Percentiles rank a stretch among this genome's conserved stretches.
Conservation (phyloP, 1,140 invertebrate genomes). For the Trichonephila clavata region DNA sequence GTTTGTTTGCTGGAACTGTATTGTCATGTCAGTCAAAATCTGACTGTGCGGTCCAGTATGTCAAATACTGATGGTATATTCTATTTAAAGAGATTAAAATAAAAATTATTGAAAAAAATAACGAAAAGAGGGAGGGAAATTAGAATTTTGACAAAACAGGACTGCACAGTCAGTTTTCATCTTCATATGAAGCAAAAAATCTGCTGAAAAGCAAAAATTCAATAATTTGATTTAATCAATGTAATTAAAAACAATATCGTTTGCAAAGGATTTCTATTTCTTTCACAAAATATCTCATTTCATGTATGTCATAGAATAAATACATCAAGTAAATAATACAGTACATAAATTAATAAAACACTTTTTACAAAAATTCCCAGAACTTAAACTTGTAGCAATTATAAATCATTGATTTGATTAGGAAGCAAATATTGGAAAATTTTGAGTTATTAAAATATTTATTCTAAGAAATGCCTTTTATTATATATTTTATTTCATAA, state of each 20-base stretch:
- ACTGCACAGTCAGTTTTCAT: slow-evolving; percentile 64
- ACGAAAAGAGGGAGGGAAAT: background rate
- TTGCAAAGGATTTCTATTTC: slow-evolving; percentile 3
- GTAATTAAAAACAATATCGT: background rate
- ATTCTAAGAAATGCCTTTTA: too few species aligned
- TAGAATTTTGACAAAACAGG: slow-evolving; percentile 17
- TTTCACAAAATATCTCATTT: slow-evolving; percentile 2
- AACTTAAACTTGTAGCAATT: too few species aligned
- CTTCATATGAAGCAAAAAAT: slow-evolving; percentile 61
- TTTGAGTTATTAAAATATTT: too few species aligned
- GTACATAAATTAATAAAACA: background rate
- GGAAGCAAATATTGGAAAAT: too few species aligned
- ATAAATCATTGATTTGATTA: too few species aligned
- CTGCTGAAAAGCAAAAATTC: slow-evolving; percentile 73
- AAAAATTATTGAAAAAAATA: background rate
- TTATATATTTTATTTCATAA: too few species aligned
- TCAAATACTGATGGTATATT: background rate
- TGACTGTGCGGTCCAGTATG: slow-evolving; percentile 57
- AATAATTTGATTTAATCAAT: slow-evolving; percentile 59
- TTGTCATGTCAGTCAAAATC: slow-evolving; percentile 58
- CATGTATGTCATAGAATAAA: background rate
- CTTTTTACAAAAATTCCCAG: too few species aligned
- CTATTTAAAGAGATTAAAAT: background rate
- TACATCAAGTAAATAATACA: background rate
- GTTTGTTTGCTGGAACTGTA: slow-evolving; percentile 46